These are phyloP conservation scores for Oceanodroma leucorhoa DNA, from an alignment of 2,797 vertebrate genomes.

Conservation along the genomic window DNA sequence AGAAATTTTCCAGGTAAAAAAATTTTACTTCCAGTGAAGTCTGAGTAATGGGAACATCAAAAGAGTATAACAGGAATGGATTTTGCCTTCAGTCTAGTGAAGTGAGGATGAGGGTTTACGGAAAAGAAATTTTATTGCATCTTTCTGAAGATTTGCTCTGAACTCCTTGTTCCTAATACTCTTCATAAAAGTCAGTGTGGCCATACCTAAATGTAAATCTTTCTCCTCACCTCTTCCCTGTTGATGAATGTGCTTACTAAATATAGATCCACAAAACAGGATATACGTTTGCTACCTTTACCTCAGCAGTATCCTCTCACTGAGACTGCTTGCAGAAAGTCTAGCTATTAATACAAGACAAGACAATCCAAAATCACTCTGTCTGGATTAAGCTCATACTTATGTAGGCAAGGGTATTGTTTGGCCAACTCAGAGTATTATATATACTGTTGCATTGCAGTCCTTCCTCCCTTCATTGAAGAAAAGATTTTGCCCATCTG, in stretches of 20 bases:
- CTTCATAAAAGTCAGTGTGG: not conserved
- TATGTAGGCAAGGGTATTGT: not conserved
- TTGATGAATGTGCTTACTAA: not conserved
- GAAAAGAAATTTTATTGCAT: not conserved
- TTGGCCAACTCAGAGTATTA: not conserved
- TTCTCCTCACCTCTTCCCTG: not conserved
- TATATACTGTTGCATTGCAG: not conserved
- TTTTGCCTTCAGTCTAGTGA: not conserved
- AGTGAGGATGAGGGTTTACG: not conserved
- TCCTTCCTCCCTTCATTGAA: not conserved
- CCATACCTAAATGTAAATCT: not conserved
- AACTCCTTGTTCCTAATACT: not conserved
- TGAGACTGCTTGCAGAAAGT: accelerated
- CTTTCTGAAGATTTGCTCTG: not conserved
- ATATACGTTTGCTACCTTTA: not conserved
- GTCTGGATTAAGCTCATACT: not conserved
- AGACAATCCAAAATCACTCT: not conserved
- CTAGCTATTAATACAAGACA: not conserved
- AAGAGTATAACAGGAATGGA: not conserved
- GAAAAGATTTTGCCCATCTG: not conserved
- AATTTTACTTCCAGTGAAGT: not conserved
- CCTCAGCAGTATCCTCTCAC: not conserved
- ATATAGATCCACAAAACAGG: not conserved
- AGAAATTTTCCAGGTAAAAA: not conserved
- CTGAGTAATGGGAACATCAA: not conserved